Evolutionary conservation across 2,797 vertebrate genomes (phyloP).

Genomic region (Merluccius polli): DNA sequence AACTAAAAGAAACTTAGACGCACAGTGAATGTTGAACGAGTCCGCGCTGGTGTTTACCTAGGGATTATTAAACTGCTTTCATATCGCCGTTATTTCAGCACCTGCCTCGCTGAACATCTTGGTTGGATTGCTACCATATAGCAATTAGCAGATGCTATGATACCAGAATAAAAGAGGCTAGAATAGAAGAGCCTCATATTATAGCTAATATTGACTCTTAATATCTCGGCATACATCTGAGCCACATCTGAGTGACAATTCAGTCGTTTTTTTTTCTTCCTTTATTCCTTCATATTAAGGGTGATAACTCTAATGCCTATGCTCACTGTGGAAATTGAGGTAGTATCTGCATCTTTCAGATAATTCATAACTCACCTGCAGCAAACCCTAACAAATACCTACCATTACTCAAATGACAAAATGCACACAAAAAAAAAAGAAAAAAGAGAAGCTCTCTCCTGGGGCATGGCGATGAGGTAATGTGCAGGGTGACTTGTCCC

Average conservation of each 20-base stretch:
- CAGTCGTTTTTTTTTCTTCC: background rate
- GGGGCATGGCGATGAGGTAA: conserved; percentile 7
- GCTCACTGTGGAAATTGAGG: background rate
- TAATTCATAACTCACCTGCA: conserved; percentile 3
- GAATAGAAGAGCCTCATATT: background rate
- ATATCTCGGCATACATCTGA: background rate
- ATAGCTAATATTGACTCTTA: background rate
- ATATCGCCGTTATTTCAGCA: background rate
- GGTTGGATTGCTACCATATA: background rate
- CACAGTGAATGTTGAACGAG: background rate
- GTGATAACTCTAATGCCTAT: background rate
- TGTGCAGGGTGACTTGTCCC: conserved; percentile 19
- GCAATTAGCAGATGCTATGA: background rate
- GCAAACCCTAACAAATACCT: background rate
- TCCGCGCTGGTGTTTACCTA: background rate
- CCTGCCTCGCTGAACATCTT: background rate
- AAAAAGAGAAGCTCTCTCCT: conserved; percentile 2
- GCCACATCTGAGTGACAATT: background rate
- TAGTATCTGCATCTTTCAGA: background rate
- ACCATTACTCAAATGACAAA: background rate
- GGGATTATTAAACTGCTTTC: background rate
- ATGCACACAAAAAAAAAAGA: background rate
- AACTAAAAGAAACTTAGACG: background rate
- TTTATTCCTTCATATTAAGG: background rate
- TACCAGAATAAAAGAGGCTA: background rate